phyloP scores from a whole-genome alignment of 1,140 invertebrate species.

The Cyrtorhinus lividipennis region DNA sequence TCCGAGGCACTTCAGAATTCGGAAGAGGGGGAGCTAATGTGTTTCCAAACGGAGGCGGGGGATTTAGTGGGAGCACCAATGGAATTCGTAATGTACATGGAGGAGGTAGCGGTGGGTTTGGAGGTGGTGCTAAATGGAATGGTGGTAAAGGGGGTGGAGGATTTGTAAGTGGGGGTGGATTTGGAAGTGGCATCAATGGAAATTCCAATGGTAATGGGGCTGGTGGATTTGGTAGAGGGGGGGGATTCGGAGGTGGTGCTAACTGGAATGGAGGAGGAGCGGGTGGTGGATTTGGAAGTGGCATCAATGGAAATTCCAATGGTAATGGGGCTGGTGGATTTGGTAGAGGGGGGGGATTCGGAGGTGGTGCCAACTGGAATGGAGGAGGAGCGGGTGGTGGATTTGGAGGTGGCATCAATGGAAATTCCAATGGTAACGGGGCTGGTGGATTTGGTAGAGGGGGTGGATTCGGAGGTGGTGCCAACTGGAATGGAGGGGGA shows the following conservation, averaged over 20 bases:
- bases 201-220: not conserved
- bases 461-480: not conserved
- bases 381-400: conserved; percentile 1
- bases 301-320: not conserved
- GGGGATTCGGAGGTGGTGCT: not conserved
- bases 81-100: not conserved
- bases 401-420: not conserved
- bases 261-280: not conserved
- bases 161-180: not conserved
- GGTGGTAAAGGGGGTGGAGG: not conserved
- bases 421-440: not conserved
- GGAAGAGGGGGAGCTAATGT: not conserved
- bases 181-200: not conserved
- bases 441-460: not conserved
- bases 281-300: not conserved
- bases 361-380: not conserved
- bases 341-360: not conserved
- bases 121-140: not conserved
- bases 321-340: not conserved
- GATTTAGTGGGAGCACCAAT: not conserved
- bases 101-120: not conserved
- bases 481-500: not conserved
- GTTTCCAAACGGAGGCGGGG: not conserved
- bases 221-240: not conserved
- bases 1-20: too few relatives aligned